Base-by-base conservation (phyloP, 2,888 invertebrate genomes). In the Drosophila nigricruria region DNA sequence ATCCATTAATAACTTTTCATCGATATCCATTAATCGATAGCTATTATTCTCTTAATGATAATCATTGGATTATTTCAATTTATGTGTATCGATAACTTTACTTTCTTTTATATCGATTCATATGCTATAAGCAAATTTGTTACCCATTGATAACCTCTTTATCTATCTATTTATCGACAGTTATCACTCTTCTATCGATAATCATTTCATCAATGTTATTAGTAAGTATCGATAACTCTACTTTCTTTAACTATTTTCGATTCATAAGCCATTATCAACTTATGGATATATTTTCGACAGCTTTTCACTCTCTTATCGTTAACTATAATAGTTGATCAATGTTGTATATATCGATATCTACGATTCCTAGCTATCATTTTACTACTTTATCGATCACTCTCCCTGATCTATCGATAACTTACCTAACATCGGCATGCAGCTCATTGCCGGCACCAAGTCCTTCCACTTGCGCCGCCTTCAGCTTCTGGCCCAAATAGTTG, bases 361-460 rank as follows among this genome's bases (percentile, higher is more conserved):
- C 38, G 38, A n/a, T 38, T 38, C 9, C 4, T 3, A 4, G 1
- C n/a, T n/a, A 3, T 5, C 16, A 8, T 18, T 40, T 20, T 14
- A 14, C 42, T 9, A 5, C 14, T 5, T 16, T 5, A 57, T 40
- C 20, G 14, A 42, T 43, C 30, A 30, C 18, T 20, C 9, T 14
- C 1, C 2, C 3, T 27, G 5, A 2, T 1, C 20, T 5, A 23
- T 40, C 30, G 52, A 67, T 53, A 32, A 25, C 53, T 61, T 63
- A 92, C 92, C 92, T 92, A 88, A 90, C 92, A 87, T 92, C 92
- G 63, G 90, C 80, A 77, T 91, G 91, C 76, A 88, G 78, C 59
- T 91, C 91, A 56, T 89, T 90, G 79, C 87, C 91, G 36, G 85
- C 88, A 49, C 91, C 92, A 63, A 91, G 74, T 60, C 91, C 89